These are phyloP conservation scores for Reticulitermes lucifugus DNA, from an alignment of 2,888 invertebrate species.

Conservation along the genomic window DNA sequence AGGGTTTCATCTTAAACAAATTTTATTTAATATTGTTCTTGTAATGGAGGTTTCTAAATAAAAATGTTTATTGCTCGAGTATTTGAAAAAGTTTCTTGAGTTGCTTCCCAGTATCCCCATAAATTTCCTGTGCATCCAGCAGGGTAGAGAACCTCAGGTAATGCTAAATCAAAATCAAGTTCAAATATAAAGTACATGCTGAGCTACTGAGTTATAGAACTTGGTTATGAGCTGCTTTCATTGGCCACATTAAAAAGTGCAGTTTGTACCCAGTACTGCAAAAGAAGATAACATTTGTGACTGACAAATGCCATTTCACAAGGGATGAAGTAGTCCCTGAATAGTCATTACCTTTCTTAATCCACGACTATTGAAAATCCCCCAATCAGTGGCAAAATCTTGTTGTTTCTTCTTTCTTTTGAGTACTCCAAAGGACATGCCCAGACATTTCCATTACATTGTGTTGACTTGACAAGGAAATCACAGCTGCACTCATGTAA, in stretches of 20 bases:
- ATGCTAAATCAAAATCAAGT: background rate
- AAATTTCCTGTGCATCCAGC: background rate
- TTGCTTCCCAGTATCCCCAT: background rate
- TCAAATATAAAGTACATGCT: background rate
- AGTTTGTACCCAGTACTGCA: background rate
- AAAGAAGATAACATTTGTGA: background rate
- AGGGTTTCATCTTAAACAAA: constrained; percentile 10
- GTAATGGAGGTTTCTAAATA: constrained; percentile 28
- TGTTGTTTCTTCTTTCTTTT: no score
- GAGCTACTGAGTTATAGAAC: background rate
- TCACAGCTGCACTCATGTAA: no score
- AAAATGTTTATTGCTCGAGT: constrained; percentile 27
- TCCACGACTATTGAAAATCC: no score
- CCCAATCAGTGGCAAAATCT: no score
- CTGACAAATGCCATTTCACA: background rate
- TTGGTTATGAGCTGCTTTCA: background rate
- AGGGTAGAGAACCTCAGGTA: constrained; percentile 12
- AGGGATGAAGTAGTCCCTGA: background rate
- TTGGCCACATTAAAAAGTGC: background rate
- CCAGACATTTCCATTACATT: no score
- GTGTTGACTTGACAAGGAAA: no score
- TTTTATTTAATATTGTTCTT: constrained; percentile 31
- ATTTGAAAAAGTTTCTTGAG: constrained; percentile 13
- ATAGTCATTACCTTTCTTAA: no score
- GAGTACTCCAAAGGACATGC: no score